phyloP scores from a whole-genome alignment of 2,888 invertebrate species.

The Dryobotodes eremita region DNA sequence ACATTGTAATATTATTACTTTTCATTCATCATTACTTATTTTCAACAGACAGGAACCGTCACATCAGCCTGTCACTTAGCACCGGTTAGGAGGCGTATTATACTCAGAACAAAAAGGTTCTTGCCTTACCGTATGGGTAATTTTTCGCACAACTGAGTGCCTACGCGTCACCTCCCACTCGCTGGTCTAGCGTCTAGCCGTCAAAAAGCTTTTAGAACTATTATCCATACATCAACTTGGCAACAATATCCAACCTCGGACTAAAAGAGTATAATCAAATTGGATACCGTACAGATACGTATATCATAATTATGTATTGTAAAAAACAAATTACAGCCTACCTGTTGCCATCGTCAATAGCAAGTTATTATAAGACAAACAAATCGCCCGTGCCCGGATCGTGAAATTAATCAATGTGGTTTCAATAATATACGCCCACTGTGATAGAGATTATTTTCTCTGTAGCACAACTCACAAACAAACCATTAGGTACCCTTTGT shows the following conservation, averaged over 20 bases:
- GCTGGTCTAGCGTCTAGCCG: constrained; percentile 44
- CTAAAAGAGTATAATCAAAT: constrained; percentile 28
- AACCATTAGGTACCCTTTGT: constrained; percentile 41
- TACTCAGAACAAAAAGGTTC: constrained; percentile 56
- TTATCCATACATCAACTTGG: constrained; percentile 48
- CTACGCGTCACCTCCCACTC: constrained; percentile 54
- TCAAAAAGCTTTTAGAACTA: constrained; percentile 59
- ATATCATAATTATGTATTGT: constrained; percentile 3
- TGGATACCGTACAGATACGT: not conserved
- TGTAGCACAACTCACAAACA: constrained; percentile 41
- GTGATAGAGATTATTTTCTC: constrained; percentile 26
- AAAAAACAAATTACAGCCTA: not conserved
- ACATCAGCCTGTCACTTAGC: constrained; percentile 64
- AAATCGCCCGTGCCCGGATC: constrained; percentile 11
- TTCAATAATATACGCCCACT: constrained; percentile 46
- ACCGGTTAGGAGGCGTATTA: constrained; percentile 51
- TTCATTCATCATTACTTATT: constrained; percentile 48
- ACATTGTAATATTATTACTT: constrained; percentile 49
- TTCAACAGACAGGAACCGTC: constrained; percentile 58
- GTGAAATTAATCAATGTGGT: constrained; percentile 32
- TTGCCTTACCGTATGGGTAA: constrained; percentile 56
- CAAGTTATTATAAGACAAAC: not conserved
- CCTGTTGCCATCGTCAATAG: constrained; percentile 2
- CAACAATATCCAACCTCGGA: constrained; percentile 42
- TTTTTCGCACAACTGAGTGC: constrained; percentile 69